These are phyloP conservation scores for Premnoplex brunnescens DNA, from an alignment of 2,797 vertebrate species.

Conservation along the genomic window DNA sequence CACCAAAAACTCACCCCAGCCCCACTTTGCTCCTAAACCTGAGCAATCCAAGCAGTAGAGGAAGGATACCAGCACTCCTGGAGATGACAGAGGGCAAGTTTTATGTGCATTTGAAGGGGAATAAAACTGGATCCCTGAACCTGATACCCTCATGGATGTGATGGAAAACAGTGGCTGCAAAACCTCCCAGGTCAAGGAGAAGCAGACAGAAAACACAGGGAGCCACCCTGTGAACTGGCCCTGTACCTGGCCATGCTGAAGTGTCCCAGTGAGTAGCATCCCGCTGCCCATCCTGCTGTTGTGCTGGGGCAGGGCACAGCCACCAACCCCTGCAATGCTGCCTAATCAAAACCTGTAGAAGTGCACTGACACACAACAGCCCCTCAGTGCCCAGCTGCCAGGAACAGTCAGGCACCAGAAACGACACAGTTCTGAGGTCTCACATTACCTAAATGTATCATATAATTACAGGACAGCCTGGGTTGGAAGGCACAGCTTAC, in stretches of 20 bases:
- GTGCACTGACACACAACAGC: not conserved
- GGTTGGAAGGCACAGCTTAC: not conserved
- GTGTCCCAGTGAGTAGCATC: rapidly evolving
- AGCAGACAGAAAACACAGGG: not conserved
- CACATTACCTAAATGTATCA: not conserved
- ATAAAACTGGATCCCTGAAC: not conserved
- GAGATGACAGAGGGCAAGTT: not conserved
- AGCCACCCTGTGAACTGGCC: too few species aligned
- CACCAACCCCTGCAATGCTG: rapidly evolving
- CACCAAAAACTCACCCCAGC: not conserved
- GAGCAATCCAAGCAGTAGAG: not conserved
- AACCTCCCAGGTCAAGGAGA: not conserved
- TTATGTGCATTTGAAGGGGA: not conserved
- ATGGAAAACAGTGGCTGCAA: not conserved
- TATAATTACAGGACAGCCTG: not conserved
- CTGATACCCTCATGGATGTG: rapidly evolving
- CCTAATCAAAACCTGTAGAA: not conserved
- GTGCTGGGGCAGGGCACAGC: not conserved
- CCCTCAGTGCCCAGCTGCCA: not conserved
- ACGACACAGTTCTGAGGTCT: not conserved
- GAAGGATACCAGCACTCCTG: not conserved
- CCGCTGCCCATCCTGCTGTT: rapidly evolving
- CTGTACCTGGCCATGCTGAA: rapidly evolving
- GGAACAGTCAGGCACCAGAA: not conserved
- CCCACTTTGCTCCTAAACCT: not conserved